Base-by-base conservation (phyloP, 2,797 vertebrate genomes). In the Danionella dracula region DNA sequence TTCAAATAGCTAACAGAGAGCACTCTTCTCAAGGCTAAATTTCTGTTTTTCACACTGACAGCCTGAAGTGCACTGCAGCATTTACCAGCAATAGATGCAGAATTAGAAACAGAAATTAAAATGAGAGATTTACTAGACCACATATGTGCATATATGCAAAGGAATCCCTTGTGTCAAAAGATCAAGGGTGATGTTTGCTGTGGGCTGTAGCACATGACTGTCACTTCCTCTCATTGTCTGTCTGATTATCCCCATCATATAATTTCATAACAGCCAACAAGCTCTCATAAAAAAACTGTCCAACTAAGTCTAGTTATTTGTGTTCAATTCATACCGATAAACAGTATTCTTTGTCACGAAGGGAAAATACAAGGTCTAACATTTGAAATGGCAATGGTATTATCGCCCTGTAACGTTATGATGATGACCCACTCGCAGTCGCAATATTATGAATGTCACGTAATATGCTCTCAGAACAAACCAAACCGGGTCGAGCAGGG, bases 191-290 rank as follows among this genome's bases (percentile, higher is more conserved):
- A 31, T 31, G 13, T 42, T 16, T n/a, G 54, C 54, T 57, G 21
- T 31, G 2, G 54, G 54, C 23, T 57, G 23, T n/a, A 35, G 57
- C 57, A 60, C 57, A 42, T 42, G 41, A 45, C 31, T 45, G 57
- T 45, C 56, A 45, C 17, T 19, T 45, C 42, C n/a, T 42, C 15
- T 42, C 13, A 19, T 4, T n/a, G 23, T 31, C 15, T 29, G 8
- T 31, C 13, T 1, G 5, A 10, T 42, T 5, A 42, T 56, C 13
- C 5, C 31, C 5, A 29, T 56, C 8, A 16, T 56, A 11, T 55
- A 23, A 19, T 27, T 9, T 57, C 23, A 31, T 9, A 29, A 31
- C 54, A 55, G 13, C 1, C 5, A 2, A 17, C 15, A 10, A 42
- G 21, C 13, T 29, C 12, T 37, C 32, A 8, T 20, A 40, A 9